phyloP scores from a whole-genome alignment of 2,797 vertebrate genomes.

The Alauda arvensis region DNA sequence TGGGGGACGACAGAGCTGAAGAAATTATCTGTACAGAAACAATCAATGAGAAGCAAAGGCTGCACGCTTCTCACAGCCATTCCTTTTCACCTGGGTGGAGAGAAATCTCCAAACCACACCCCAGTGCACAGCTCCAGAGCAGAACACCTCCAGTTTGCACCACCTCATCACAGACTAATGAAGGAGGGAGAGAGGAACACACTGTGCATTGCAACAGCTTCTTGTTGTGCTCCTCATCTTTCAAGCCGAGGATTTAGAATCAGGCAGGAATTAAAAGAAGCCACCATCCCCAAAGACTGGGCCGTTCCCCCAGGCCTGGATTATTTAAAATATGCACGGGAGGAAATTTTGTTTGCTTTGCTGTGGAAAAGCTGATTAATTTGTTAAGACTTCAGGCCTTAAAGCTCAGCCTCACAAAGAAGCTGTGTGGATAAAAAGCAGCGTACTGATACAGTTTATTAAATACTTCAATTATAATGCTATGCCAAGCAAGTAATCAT shows the following conservation, averaged over 20 bases:
- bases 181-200: background rate
- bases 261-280: background rate
- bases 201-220: background rate
- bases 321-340: slow-evolving; percentile 17
- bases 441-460: background rate
- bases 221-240: background rate
- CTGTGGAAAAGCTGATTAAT: slow-evolving; percentile 43
- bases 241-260: background rate
- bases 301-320: background rate
- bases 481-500: background rate
- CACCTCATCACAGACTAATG: background rate
- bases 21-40: background rate
- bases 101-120: background rate
- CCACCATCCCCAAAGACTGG: background rate
- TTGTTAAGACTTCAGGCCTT: slow-evolving; percentile 28
- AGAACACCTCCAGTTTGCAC: background rate
- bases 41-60: background rate
- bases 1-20: background rate
- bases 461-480: slow-evolving; percentile 7
- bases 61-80: background rate
- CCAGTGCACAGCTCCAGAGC: background rate
- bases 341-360: slow-evolving; percentile 35
- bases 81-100: background rate
- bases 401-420: slow-evolving; percentile 23
- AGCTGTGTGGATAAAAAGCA: background rate